These are phyloP conservation scores for Pegea sp. DNA, from an alignment of 23 tunicate species.

Conservation along the genomic window DNA sequence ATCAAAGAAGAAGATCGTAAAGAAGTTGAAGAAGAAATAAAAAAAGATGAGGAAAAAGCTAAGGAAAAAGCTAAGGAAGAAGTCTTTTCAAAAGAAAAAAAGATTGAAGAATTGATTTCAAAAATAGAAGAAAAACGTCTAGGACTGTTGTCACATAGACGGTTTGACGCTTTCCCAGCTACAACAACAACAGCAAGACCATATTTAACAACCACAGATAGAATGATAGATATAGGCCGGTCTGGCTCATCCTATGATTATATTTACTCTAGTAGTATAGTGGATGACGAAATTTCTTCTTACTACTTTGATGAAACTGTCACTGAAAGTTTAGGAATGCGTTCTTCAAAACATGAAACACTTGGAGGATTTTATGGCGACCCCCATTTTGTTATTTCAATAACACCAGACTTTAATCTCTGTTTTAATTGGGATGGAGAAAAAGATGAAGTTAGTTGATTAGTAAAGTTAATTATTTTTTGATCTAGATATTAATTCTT, in stretches of 20 bases:
- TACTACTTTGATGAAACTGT: too few relatives aligned
- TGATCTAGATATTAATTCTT: background rate
- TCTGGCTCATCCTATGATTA: too few relatives aligned
- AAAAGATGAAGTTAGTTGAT: constrained; percentile 17
- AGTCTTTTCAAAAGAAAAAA: background rate
- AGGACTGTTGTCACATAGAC: too few relatives aligned
- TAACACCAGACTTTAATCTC: constrained; percentile 15
- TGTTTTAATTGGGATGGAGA: constrained; percentile 72
- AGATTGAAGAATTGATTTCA: background rate
- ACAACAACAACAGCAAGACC: too few relatives aligned
- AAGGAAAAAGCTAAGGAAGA: background rate
- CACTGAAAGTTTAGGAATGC: background rate
- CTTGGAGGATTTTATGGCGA: constrained; percentile 65
- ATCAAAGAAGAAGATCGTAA: constrained; percentile 20
- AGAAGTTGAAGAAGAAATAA: background rate
- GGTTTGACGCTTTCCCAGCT: too few relatives aligned
- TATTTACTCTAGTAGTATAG: too few relatives aligned
- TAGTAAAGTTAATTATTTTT: background rate
- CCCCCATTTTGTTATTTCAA: constrained; percentile 61
- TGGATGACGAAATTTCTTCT: too few relatives aligned
- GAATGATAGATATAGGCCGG: too few relatives aligned
- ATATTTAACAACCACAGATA: too few relatives aligned
- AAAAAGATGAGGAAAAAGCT: background rate
- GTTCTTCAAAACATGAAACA: background rate
- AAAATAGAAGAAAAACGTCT: background rate